phyloP scores from a whole-genome alignment of 2,797 vertebrate genomes.

The Diplodus sargus region DNA sequence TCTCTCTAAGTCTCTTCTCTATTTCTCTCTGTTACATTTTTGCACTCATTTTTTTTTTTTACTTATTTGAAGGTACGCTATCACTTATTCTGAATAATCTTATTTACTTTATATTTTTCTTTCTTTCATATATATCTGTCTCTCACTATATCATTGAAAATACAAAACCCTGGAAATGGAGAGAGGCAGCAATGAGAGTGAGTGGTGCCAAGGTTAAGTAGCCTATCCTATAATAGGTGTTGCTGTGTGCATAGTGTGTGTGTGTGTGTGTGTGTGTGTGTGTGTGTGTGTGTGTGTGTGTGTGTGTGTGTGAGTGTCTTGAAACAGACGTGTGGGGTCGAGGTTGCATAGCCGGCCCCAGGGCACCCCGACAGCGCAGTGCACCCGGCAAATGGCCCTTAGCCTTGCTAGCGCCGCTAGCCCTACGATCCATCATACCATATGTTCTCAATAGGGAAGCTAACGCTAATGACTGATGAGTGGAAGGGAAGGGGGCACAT shows the following conservation, averaged over 20 bases:
- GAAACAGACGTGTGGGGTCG: conserved; percentile 82
- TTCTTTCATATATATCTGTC: conserved; percentile 23
- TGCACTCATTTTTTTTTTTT: too few relatives aligned
- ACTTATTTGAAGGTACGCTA: not conserved
- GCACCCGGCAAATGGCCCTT: conserved; percentile 89
- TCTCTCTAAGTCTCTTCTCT: not conserved
- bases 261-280: conserved; percentile 72
- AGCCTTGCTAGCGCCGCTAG: conserved; percentile 87
- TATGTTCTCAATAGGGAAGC: conserved; percentile 90
- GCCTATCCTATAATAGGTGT: conserved; percentile 79
- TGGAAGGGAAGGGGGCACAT: conserved; percentile 69
- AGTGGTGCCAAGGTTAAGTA: conserved; percentile 87
- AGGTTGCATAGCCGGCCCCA: conserved; percentile 80
- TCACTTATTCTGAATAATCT: not conserved
- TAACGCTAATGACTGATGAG: conserved; percentile 89
- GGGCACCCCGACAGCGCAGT: conserved; percentile 80
- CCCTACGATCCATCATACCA: conserved; percentile 89
- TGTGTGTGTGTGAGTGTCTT: conserved; percentile 70
- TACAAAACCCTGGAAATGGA: conserved; percentile 51
- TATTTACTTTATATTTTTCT: conserved; percentile 1
- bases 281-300: conserved; percentile 70
- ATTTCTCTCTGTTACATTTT: not conserved
- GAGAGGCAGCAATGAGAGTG: conserved; percentile 59
- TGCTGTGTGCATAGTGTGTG: conserved; percentile 70
- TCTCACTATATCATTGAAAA: conserved; percentile 50